Evolutionary conservation across 2,113 vertebrate genomes (phyloP), one percentile per base, ranked within the genome.

Genomic region (Merops nubicus): DNA sequence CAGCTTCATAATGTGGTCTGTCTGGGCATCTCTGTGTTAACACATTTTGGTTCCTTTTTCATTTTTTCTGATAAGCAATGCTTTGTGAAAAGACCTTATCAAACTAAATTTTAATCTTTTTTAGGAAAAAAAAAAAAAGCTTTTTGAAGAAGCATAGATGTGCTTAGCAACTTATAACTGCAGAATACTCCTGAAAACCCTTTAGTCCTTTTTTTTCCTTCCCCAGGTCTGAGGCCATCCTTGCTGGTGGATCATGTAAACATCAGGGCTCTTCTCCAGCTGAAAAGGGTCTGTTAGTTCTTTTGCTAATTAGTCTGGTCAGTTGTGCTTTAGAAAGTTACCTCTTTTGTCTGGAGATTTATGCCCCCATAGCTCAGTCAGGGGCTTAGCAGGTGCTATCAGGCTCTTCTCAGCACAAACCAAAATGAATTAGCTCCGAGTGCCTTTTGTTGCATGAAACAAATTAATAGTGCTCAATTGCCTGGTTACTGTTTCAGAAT

Each of bases 291-390:
- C 53, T 57, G 1, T 79, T 94, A 70, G n/a, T 26, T 91, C 53
- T 76, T 77, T 48, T 76, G 47, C 42, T 68, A 25, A 11, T n/a
- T n/a, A 73, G 47, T 67, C 26, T 42, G 23, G 51, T 51, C 8
- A 31, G 4, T 64, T 65, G 48, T 60, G 53, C 74, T 90, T 94
- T 53, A 88, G 70, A 17, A 75, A 95, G 62, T 85, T 79, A 26
- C 28, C 40, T 83, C 74, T 88, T 89, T 91, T 88, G 88, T 85
- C 40, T 48, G 40, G 19, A 88, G 70, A 93, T 88, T 91, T 90
- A 73, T 93, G 59, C 6, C 22, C 34, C 53, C 7, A 0, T 19
- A 28, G 70, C 60, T 89, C 7, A 57, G 53, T n/a, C 53, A 47
- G 13, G 78, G 73, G 38, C 82, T 93, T 91, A 53, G 70, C 70